Evolutionary conservation across 2,888 invertebrate genomes (phyloP).

Genomic region (Drosophila kambysellisi): DNA sequence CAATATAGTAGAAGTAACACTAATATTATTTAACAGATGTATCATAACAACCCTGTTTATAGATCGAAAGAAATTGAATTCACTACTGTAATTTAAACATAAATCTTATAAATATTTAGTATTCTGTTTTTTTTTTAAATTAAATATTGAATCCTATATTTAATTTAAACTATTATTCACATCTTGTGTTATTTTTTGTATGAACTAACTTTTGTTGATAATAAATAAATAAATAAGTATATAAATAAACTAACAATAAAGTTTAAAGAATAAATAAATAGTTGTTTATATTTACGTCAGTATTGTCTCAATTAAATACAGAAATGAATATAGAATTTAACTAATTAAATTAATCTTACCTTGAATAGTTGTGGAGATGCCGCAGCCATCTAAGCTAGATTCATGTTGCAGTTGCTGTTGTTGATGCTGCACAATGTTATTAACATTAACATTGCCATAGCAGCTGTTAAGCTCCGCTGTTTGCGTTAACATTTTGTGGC

Average conservation of each 20-base stretch:
- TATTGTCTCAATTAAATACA: neutral
- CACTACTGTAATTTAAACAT: neutral
- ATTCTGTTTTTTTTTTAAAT: neutral
- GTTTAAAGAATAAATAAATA: neutral
- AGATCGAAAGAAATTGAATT: neutral
- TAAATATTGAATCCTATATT: neutral
- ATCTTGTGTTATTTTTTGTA: neutral
- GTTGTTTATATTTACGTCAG: neutral
- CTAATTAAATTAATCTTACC: conserved; percentile 34
- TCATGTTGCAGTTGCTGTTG: conserved; percentile 3
- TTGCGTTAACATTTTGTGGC: conserved; percentile 1
- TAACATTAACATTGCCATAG: neutral
- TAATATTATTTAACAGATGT: neutral
- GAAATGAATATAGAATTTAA: neutral
- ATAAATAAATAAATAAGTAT: neutral
- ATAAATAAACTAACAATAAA: too few species aligned
- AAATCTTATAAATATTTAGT: neutral
- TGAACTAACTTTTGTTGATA: neutral
- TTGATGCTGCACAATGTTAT: conserved; percentile 9
- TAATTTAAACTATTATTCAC: neutral
- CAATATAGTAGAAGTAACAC: neutral
- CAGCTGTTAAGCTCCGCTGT: neutral
- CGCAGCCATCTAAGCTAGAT: conserved; percentile 35
- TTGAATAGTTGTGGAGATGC: conserved; percentile 40
- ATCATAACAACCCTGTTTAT: neutral